Evolutionary conservation across 2,797 vertebrate genomes (phyloP), one percentile per base, ranked within the genome.

Genomic region (Streptopelia turtur): DNA sequence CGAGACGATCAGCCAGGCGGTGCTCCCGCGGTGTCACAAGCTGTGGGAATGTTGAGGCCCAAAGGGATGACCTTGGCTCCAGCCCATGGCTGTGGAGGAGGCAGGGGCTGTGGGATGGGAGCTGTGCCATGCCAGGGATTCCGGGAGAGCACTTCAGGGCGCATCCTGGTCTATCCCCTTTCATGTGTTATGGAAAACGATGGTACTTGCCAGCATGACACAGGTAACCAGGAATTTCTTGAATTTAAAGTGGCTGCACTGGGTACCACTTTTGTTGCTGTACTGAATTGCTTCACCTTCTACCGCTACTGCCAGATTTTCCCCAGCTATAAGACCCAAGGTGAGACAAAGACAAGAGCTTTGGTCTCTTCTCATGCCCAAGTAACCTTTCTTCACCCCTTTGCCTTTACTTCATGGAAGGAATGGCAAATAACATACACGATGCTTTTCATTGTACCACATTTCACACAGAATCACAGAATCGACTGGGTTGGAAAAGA

Each of bases 181-280:
- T 1, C 0, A 0, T 43, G n/a, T 18, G 30, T 49, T 31, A 16
- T 23, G 56, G 43, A n/a, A 49, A 85, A 52, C 16, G 7, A 8
- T 1, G 9, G 12, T 43, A 16, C 30, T 68, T 55, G 17, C 31
- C 16, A 69, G 35, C 16, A 11, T 25, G 53, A 18, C 1, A 1
- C 1, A 33, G 23, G 27, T 22, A 49, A 37, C 10, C 27, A n/a
- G 52, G 20, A 77, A 88, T 77, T 63, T 33, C 4, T 35, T 9
- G 27, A 17, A 15, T 66, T 59, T 23, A 5, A 53, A 37, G 55
- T 4, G 13, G 15, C 16, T 69, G 41, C 10, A 2, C n/a, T 10
- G 39, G 11, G 4, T 25, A 13, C 12, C 13, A 0, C 9, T 2
- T 11, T 7, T 13, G 10, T 60, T 72, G 45, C 31, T 1, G 0